phyloP scores from a whole-genome alignment of 2,113 vertebrate genomes.

The Tor tambroides region DNA sequence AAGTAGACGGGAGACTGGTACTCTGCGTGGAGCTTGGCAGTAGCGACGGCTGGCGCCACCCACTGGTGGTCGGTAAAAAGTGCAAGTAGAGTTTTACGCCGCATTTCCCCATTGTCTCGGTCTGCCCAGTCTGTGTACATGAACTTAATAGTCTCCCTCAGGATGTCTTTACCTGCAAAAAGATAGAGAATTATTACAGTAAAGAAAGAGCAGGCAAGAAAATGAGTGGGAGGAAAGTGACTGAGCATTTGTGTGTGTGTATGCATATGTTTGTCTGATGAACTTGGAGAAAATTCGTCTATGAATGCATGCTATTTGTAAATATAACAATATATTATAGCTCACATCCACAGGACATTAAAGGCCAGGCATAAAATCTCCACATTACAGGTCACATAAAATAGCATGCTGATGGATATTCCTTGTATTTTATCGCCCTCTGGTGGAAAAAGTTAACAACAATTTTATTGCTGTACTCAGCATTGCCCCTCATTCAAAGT shows the following conservation, averaged over 20 bases:
- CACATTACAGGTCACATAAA: not conserved
- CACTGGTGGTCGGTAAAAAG: conserved; percentile 96
- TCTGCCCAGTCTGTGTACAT: conserved; percentile 99
- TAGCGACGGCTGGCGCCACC: conserved; percentile 93
- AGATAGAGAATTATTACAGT: not conserved
- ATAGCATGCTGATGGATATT: not conserved
- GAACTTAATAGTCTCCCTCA: conserved; percentile 95
- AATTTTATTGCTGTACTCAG: not conserved
- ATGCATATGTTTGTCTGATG: conserved; percentile 31
- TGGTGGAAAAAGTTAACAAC: conserved; percentile 12
- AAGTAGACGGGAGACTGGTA: conserved; percentile 96
- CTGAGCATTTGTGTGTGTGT: no score
- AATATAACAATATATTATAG: not conserved
- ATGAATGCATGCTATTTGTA: conserved; percentile 31
- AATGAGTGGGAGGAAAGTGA: no score
- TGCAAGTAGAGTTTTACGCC: conserved; percentile 89
- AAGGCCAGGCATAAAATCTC: not conserved
- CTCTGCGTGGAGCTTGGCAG: conserved; percentile 93
- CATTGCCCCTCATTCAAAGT: not conserved
- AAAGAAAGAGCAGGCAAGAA: not conserved
- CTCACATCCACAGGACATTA: not conserved
- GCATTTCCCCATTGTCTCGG: conserved; percentile 94
- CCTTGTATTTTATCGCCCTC: conserved; percentile 17
- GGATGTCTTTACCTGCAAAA: conserved; percentile 84
- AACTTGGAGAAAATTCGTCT: conserved; percentile 54